Conservation (phyloP, 2,888 invertebrate species). For the Oxytorus armatus region DNA sequence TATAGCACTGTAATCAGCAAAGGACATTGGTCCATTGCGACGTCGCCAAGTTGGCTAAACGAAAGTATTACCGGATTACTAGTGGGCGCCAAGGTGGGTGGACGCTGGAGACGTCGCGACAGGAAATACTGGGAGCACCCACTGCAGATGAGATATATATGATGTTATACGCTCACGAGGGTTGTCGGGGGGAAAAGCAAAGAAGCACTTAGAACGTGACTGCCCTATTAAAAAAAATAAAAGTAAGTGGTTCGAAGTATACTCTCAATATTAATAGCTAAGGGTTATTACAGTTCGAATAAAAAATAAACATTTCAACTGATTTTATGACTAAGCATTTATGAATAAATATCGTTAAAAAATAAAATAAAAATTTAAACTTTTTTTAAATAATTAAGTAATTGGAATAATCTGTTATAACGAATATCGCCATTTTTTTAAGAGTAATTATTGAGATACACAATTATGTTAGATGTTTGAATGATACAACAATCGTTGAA, state of each 20-base stretch:
- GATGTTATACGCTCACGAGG: not conserved
- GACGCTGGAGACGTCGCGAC: slow-evolving; percentile 31
- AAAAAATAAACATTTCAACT: too few species aligned
- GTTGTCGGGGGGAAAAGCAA: not conserved
- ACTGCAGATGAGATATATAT: slow-evolving; percentile 27
- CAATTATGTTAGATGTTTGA: too few species aligned
- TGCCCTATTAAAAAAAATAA: not conserved
- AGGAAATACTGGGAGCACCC: slow-evolving; percentile 24
- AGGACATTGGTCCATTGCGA: slow-evolving; percentile 7
- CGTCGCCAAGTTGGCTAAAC: slow-evolving; percentile 22
- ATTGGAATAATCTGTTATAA: too few species aligned
- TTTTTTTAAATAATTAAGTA: too few species aligned
- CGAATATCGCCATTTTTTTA: too few species aligned
- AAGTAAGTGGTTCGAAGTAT: slow-evolving; percentile 5
- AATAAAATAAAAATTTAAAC: too few species aligned
- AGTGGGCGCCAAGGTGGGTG: slow-evolving; percentile 15
- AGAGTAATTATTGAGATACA: too few species aligned
- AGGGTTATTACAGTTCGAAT: not conserved
- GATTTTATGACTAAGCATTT: too few species aligned
- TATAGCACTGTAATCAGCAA: not conserved
- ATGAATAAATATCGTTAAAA: too few species aligned
- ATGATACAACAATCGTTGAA: too few species aligned
- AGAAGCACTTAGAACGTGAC: not conserved
- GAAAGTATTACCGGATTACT: slow-evolving; percentile 39
- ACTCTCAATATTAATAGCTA: not conserved